Percentiles rank a stretch among this genome's conserved stretches.
Evolutionary conservation across 1,140 invertebrate species (phyloP).

Genomic region (Thaumetopoea pityocampa): DNA sequence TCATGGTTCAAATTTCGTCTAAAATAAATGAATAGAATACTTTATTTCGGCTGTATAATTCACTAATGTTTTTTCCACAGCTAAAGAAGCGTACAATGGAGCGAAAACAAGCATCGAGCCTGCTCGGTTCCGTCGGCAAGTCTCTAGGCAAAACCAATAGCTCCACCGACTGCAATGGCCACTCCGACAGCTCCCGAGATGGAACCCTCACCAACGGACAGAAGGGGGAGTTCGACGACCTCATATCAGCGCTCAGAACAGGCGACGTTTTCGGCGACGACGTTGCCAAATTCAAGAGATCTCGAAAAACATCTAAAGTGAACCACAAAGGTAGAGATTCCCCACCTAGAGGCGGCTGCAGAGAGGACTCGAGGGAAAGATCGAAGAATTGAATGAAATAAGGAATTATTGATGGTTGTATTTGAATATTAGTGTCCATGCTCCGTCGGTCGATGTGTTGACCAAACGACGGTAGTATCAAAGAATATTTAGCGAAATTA

Average conservation of each 20-base stretch:
- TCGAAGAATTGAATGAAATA: constrained; percentile 58
- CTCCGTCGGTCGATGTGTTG: constrained; percentile 8
- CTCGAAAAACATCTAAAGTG: constrained; percentile 80
- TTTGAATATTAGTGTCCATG: constrained; percentile 13
- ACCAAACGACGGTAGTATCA: too few relatives aligned
- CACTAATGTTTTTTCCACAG: constrained; percentile 61
- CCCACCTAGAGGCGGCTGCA: constrained; percentile 78
- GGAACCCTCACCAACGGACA: constrained; percentile 72
- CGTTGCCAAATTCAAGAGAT: constrained; percentile 93
- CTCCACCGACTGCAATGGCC: constrained; percentile 70
- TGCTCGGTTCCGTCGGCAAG: constrained; percentile 78
- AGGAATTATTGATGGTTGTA: constrained; percentile 10
- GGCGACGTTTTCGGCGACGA: constrained; percentile 99
- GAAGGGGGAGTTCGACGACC: constrained; percentile 96
- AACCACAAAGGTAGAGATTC: constrained; percentile 76
- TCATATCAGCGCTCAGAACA: constrained; percentile 96
- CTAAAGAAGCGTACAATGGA: constrained; percentile 92
- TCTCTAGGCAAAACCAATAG: constrained; percentile 74
- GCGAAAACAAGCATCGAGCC: constrained; percentile 86
- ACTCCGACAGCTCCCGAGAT: constrained; percentile 48
- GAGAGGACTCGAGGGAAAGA: constrained; percentile 84
- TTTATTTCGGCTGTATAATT: constrained; percentile 1
- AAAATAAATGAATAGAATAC: too few relatives aligned
- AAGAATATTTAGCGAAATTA: too few relatives aligned
- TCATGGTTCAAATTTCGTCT: too few relatives aligned